Evolutionary conservation across 2,888 invertebrate species (phyloP).

Genomic region (Coelopa pilipes): DNA sequence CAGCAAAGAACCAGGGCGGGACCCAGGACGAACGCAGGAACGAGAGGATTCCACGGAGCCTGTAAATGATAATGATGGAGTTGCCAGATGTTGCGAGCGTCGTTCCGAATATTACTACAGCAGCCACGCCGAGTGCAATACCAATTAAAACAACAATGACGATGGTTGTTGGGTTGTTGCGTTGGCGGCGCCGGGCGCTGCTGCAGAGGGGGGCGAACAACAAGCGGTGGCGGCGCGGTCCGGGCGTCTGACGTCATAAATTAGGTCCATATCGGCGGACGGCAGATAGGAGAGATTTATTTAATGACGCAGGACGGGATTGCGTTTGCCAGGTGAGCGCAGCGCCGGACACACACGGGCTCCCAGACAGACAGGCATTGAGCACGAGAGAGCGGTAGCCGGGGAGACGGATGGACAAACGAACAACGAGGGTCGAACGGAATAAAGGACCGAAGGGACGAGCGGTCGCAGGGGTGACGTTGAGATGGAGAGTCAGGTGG

Average conservation of each 20-base stretch:
- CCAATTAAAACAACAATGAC: neutral
- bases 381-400: too few species aligned
- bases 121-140: neutral
- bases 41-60: neutral
- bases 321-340: constrained; percentile 30
- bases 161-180: too few species aligned
- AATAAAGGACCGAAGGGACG: too few species aligned
- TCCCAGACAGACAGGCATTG: neutral
- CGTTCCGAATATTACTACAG: neutral
- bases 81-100: neutral
- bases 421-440: too few species aligned
- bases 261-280: constrained; percentile 43
- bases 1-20: neutral
- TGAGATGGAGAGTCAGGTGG: too few species aligned
- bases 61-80: neutral
- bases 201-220: too few species aligned
- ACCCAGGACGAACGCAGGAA: neutral
- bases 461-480: too few species aligned
- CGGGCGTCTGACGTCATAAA: constrained; percentile 46
- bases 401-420: too few species aligned
- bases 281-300: constrained; percentile 44
- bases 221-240: too few species aligned
- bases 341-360: neutral
- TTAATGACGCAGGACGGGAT: constrained; percentile 30
- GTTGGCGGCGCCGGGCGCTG: too few species aligned